Conservation (phyloP, 2,797 vertebrate genomes). For the Paramormyrops hopkinsi region DNA sequence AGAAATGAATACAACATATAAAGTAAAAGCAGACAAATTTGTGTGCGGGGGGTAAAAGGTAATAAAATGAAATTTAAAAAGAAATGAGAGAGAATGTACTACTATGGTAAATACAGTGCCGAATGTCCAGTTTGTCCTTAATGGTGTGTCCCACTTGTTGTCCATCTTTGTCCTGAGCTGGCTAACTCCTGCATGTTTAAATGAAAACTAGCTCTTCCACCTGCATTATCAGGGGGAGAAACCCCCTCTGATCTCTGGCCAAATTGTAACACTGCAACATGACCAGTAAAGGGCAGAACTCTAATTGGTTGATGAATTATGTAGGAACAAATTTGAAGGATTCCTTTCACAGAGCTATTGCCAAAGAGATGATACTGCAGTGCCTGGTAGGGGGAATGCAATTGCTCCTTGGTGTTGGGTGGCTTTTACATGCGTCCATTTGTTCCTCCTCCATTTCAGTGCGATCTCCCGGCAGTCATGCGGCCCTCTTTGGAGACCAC, state of each 20-base stretch:
- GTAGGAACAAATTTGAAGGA: not conserved
- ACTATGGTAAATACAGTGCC: not conserved
- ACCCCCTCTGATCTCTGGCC: not conserved
- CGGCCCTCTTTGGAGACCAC: not conserved
- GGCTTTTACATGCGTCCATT: not conserved
- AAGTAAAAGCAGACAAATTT: not conserved
- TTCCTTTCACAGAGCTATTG: not conserved
- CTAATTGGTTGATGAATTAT: not conserved
- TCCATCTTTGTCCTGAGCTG: not conserved
- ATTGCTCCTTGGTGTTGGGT: not conserved
- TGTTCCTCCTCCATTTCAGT: not conserved
- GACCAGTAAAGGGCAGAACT: not conserved
- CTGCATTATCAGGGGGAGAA: not conserved
- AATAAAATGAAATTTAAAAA: not conserved
- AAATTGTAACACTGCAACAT: not conserved
- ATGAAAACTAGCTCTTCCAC: not conserved
- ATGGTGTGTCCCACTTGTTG: not conserved
- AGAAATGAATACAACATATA: not conserved
- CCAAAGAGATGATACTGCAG: not conserved
- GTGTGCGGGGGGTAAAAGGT: not conserved
- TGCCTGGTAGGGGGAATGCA: not conserved
- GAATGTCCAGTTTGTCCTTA: not conserved
- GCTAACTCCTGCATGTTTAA: not conserved
- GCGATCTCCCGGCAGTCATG: not conserved
- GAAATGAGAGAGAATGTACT: not conserved